A percentile compares a stretch with the other conserved stretches of the same genome.
These are phyloP conservation scores for Papilio helenus DNA, from an alignment of 1,140 invertebrate species.

Conservation along the genomic window DNA sequence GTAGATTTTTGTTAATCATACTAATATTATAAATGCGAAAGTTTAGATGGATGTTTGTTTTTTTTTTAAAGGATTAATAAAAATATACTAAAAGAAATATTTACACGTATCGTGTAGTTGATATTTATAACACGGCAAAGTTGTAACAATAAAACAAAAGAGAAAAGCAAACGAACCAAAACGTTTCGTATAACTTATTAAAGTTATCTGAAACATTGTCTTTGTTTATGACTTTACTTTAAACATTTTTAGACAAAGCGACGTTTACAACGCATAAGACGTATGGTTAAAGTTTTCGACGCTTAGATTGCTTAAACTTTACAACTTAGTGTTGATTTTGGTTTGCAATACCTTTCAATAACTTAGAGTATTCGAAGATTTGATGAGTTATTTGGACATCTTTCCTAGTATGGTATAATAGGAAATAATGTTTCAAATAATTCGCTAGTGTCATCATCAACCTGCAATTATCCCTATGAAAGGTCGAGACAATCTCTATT, in stretches of 20 bases:
- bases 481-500: no score
- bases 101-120: background rate
- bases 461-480: no score
- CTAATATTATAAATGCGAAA: no score
- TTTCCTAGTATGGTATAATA: background rate
- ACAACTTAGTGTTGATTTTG: background rate
- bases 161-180: conserved; percentile 22
- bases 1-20: no score
- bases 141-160: conserved; percentile 8
- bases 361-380: background rate
- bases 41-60: no score
- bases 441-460: no score
- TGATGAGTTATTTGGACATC: no score
- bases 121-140: conserved; percentile 5
- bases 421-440: background rate
- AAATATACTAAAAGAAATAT: background rate
- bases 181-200: conserved; percentile 13
- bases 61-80: background rate
- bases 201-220: conserved; percentile 2
- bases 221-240: conserved; percentile 25
- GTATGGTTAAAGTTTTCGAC: conserved; percentile 26
- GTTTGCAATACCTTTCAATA: background rate
- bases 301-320: conserved; percentile 14
- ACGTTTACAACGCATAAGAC: conserved; percentile 9
- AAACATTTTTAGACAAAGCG: conserved; percentile 8